These are phyloP conservation scores for Hydrophis major DNA, from an alignment of 2,797 vertebrate genomes.

Conservation along the genomic window DNA sequence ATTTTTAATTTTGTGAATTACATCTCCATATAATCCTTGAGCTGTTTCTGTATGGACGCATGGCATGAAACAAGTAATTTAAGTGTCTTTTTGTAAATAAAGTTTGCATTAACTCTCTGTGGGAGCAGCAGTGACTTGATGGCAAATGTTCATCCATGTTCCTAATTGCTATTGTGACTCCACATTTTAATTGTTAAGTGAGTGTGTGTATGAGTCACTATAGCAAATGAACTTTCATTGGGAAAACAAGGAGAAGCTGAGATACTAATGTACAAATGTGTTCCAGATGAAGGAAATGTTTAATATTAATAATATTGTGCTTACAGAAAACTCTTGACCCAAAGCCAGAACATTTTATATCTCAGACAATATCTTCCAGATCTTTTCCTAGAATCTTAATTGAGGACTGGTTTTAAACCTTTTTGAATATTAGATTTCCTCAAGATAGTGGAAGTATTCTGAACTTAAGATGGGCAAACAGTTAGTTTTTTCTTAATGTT, in stretches of 20 bases:
- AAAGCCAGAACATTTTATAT: background rate
- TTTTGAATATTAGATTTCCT: background rate
- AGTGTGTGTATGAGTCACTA: constrained; percentile 30
- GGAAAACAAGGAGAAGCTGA: constrained; percentile 7
- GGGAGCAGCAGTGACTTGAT: constrained; percentile 50
- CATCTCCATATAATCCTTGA: constrained; percentile 74
- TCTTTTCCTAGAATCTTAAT: constrained; percentile 33
- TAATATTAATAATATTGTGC: constrained; percentile 35
- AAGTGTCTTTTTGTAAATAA: constrained; percentile 93
- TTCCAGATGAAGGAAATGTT: constrained; percentile 1
- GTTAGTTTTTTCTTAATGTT: background rate
- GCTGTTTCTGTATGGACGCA: constrained; percentile 85
- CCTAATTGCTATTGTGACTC: constrained; percentile 47
- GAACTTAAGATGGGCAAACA: background rate
- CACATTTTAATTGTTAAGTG: constrained; percentile 35
- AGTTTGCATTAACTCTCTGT: constrained; percentile 84
- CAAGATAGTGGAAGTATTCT: constrained; percentile 1
- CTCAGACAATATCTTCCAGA: background rate
- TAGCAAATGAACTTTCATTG: constrained; percentile 20
- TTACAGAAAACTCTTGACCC: background rate
- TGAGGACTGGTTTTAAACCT: background rate
- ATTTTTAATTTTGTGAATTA: constrained; percentile 74
- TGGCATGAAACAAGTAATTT: constrained; percentile 89
- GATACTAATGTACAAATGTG: background rate
- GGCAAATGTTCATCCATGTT: constrained; percentile 48